Base-by-base conservation (phyloP, 2,797 vertebrate genomes). In the Rhinichthys osculus region DNA sequence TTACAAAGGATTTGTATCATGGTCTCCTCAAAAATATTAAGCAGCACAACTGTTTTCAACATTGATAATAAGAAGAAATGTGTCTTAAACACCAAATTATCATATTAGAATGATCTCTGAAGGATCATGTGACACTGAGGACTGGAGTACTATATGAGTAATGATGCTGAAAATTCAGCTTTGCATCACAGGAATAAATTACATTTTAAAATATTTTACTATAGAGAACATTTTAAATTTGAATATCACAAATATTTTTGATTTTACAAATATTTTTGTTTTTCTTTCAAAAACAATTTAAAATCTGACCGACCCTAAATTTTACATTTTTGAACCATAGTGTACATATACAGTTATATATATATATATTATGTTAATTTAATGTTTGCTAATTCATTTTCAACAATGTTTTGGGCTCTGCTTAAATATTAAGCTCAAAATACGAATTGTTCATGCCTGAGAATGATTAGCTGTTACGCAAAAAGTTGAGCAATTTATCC, bases 321-420 rank as follows among this genome's bases (percentile, higher is more conserved):
- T 21, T 21, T 0, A 21, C 0, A 59, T n/a, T 59, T 59, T n/a
- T n/a, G 0, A 59, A 59, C 57, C 3, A 1, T 59, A 59, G 3
- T n/a, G 57, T 59, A 59, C 42, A 42, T 42, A 42, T 42, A 42
- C 42, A 42, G 9, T 27, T n/a, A 10, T 59, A 59, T n/a, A 57
- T 14, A 47, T 47, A 11, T 11, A 10, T 57, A 57, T 57, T 11
- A 44, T 4, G 33, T 35, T 33, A 11, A 13, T 3, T 62, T 62
- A 14, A 64, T 64, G n/a, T 30, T 64, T 64, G 2, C 13, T 16
- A 30, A 64, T 27, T 14, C 6, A 16, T 30, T 30, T 64, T 64
- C 27, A 33, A 30, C 27, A 3, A 3, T 64, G 5, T 64, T 30
- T 30, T 30, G 13, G 13, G 5, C 11, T 64, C 13, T 30, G 5